phyloP scores from a whole-genome alignment of 2,797 vertebrate genomes.

The Threskiornis aethiopicus region DNA sequence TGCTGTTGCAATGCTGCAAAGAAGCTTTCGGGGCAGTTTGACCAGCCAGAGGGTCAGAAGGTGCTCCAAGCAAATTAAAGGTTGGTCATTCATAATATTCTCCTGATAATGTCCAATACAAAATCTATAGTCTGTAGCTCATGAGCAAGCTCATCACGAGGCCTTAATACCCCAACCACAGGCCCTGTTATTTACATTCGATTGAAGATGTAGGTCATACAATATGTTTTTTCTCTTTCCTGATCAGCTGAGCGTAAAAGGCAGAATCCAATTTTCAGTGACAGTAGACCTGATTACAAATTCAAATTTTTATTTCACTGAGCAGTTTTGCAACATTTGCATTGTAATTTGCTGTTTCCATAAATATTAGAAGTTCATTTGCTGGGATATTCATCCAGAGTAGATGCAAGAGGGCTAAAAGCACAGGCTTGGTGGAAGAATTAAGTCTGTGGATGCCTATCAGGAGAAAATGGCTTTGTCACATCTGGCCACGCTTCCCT shows the following conservation, averaged over 20 bases:
- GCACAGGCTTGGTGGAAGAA: background rate
- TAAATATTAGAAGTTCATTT: background rate
- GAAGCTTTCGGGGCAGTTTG: background rate
- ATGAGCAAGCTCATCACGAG: background rate
- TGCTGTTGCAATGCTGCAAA: background rate
- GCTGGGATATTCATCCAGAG: background rate
- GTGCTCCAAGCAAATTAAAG: background rate
- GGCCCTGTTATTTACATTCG: constrained; percentile 43
- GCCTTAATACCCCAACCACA: background rate
- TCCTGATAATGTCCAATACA: background rate
- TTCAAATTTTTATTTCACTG: constrained; percentile 20
- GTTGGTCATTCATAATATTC: background rate
- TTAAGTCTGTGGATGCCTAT: background rate
- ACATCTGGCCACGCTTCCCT: background rate
- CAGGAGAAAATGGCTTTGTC: background rate
- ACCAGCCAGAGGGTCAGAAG: background rate
- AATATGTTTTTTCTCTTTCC: background rate
- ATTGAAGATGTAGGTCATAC: constrained; percentile 48
- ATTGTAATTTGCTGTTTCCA: background rate
- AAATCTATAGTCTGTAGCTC: background rate
- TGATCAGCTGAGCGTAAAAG: background rate
- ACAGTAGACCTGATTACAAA: constrained; percentile 16
- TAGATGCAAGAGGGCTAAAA: background rate
- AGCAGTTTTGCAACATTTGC: background rate
- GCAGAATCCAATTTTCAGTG: constrained; percentile 36